These are phyloP conservation scores for Verasper variegatus DNA, from an alignment of 2,113 vertebrate species.

Conservation along the genomic window DNA sequence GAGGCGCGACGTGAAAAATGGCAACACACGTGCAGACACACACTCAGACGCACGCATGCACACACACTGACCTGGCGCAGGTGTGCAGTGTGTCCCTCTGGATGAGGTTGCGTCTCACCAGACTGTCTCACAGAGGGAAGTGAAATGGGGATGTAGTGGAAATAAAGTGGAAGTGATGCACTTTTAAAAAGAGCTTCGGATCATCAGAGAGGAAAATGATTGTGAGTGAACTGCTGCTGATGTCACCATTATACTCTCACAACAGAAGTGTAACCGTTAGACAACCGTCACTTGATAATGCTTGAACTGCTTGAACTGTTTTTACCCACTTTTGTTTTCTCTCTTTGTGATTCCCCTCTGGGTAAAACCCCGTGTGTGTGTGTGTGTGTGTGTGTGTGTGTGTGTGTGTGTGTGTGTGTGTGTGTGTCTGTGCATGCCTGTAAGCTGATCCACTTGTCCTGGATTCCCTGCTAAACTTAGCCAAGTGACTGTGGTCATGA, in stretches of 20 bases:
- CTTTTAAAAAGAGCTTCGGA: neutral
- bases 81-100: constrained; percentile 16
- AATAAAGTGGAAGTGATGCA: constrained; percentile 30
- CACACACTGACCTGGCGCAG: constrained; percentile 5
- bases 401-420: neutral
- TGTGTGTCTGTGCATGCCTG: constrained; percentile 25
- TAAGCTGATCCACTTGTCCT: constrained; percentile 77
- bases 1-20: constrained; percentile 43
- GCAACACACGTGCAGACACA: constrained; percentile 19
- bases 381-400: neutral
- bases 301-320: too few species aligned
- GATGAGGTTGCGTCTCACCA: constrained; percentile 1
- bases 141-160: constrained; percentile 56
- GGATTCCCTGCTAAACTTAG: constrained; percentile 82
- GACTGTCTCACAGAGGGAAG: constrained; percentile 32
- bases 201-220: too few species aligned
- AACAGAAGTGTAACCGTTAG: too few species aligned
- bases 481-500: constrained; percentile 39
- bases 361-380: neutral
- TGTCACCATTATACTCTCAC: too few species aligned
- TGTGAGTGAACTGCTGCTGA: too few species aligned
- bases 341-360: neutral
- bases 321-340: neutral
- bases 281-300: too few species aligned
- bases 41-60: neutral